These are phyloP conservation scores for Drosophila santomea DNA, from an alignment of 1,140 invertebrate species.

Conservation along the genomic window DNA sequence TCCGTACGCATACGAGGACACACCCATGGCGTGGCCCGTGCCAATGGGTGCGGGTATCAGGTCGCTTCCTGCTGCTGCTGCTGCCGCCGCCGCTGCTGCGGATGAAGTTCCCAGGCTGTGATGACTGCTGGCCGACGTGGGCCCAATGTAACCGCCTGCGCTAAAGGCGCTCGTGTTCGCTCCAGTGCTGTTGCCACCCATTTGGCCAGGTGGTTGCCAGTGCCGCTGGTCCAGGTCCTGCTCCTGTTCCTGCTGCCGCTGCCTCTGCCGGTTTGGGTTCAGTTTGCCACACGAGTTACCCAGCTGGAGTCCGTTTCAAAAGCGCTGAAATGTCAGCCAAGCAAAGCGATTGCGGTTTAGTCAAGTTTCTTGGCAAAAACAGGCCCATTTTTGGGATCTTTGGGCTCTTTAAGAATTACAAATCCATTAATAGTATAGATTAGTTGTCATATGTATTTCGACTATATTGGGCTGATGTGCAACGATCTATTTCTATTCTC, in stretches of 20 bases:
- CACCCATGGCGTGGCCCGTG: constrained; percentile 50
- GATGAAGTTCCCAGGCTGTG: constrained; percentile 37
- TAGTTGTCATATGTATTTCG: not conserved
- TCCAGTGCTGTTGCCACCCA: constrained; percentile 69
- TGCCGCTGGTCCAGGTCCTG: constrained; percentile 38
- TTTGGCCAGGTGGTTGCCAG: constrained; percentile 49
- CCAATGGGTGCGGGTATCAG: constrained; percentile 74
- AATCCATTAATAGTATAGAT: not conserved
- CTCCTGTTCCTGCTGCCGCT: constrained; percentile 31
- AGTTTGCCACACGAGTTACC: constrained; percentile 70
- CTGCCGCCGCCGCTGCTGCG: constrained; percentile 55
- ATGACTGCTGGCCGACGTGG: constrained; percentile 53
- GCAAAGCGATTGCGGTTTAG: constrained; percentile 3
- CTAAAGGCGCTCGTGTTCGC: constrained; percentile 75
- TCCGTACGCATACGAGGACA: constrained; percentile 67
- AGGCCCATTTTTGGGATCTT: not conserved
- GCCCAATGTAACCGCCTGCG: constrained; percentile 76
- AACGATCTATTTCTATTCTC: not conserved
- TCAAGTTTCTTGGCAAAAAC: constrained; percentile 4
- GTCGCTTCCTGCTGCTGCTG: constrained; percentile 72
- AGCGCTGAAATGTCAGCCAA: constrained; percentile 32
- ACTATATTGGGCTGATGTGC: not conserved
- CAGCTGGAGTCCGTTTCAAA: constrained; percentile 42
- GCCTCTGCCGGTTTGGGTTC: constrained; percentile 56
- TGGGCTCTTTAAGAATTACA: not conserved